phyloP scores from a whole-genome alignment of 2,888 invertebrate genomes.

The Lasioglossum pauxillum region DNA sequence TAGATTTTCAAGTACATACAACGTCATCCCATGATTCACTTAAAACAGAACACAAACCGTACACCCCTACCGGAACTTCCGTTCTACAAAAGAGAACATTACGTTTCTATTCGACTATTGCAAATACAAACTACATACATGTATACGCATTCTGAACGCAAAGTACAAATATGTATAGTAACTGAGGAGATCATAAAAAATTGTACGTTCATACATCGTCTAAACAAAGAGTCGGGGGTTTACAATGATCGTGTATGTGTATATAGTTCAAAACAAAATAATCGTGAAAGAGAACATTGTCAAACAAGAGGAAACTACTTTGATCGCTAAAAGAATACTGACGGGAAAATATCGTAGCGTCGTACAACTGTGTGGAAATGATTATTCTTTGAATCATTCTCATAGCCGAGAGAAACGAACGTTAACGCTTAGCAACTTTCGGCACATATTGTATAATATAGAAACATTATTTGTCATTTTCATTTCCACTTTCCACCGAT shows the following conservation, averaged over 20 bases:
- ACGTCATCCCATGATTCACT: slow-evolving; percentile 69
- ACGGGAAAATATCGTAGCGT: slow-evolving; percentile 48
- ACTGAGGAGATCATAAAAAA: slow-evolving; percentile 66
- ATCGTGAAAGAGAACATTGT: slow-evolving; percentile 27
- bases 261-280: background rate
- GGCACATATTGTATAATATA: background rate
- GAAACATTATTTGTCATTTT: slow-evolving; percentile 4
- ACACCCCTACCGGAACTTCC: slow-evolving; percentile 42
- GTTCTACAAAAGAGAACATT: slow-evolving; percentile 38
- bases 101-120: slow-evolving; percentile 42
- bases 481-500: slow-evolving; percentile 19
- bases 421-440: slow-evolving; percentile 1
- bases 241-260: slow-evolving; percentile 21
- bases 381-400: slow-evolving; percentile 55
- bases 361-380: slow-evolving; percentile 36
- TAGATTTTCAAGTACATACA: slow-evolving; percentile 60
- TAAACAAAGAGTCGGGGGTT: slow-evolving; percentile 19
- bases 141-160: slow-evolving; percentile 58
- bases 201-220: slow-evolving; percentile 52
- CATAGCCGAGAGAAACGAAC: slow-evolving; percentile 33
- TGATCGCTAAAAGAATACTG: slow-evolving; percentile 52
- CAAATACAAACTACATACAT: slow-evolving; percentile 47
- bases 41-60: slow-evolving; percentile 42
- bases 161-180: slow-evolving; percentile 49
- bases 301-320: slow-evolving; percentile 11